phyloP scores from a whole-genome alignment of 2,888 invertebrate genomes.

The Norana najaformis region DNA sequence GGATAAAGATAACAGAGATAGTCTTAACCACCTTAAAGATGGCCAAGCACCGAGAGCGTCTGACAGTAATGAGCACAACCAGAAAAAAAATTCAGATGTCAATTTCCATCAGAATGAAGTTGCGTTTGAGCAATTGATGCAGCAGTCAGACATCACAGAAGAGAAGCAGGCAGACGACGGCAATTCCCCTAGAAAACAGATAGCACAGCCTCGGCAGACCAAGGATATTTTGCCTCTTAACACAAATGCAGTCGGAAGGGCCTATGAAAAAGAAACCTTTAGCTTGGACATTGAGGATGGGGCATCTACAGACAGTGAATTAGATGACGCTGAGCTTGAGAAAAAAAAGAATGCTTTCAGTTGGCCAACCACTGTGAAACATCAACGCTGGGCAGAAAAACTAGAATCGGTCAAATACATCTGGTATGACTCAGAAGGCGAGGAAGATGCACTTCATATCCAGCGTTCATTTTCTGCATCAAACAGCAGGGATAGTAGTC shows the following conservation, averaged over 20 bases:
- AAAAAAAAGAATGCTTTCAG: not conserved
- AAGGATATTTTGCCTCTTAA: not conserved
- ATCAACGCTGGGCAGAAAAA: constrained; percentile 29
- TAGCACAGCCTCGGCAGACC: not conserved
- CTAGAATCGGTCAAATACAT: constrained; percentile 26
- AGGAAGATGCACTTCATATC: not conserved
- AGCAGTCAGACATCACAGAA: not conserved
- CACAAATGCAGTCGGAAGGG: not conserved
- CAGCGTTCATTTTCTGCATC: not conserved
- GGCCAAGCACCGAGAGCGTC: not conserved
- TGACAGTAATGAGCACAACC: not conserved
- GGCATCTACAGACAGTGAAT: not conserved
- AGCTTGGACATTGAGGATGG: not conserved
- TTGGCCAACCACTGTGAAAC: constrained; percentile 7
- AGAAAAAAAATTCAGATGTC: not conserved
- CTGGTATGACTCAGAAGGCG: constrained; percentile 20
- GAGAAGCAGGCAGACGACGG: not conserved
- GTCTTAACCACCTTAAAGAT: not conserved
- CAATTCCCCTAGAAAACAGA: not conserved
- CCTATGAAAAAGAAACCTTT: not conserved
- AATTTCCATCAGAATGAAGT: not conserved
- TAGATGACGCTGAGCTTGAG: not conserved
- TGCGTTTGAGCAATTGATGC: not conserved
- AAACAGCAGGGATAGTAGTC: constrained; percentile 22
- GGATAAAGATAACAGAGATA: not conserved